phyloP scores from a whole-genome alignment of 2,113 vertebrate species.

The Heliornis fulica region DNA sequence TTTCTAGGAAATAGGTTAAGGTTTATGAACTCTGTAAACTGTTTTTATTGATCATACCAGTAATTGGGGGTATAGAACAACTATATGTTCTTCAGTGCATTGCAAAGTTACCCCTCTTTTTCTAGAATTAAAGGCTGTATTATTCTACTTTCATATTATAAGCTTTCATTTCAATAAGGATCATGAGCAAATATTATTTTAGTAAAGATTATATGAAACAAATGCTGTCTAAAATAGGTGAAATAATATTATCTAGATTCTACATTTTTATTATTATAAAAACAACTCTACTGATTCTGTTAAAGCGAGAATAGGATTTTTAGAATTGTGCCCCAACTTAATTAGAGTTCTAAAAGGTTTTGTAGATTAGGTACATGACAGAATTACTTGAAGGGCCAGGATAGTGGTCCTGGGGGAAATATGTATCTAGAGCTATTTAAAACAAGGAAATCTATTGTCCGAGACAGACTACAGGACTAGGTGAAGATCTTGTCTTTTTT shows the following conservation, averaged over 20 bases:
- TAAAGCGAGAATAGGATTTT: background rate
- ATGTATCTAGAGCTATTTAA: background rate
- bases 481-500: background rate
- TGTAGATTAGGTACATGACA: background rate
- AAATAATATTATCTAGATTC: background rate
- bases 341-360: background rate
- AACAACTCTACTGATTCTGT: background rate
- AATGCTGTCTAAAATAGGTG: background rate
- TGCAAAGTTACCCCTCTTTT: background rate
- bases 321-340: background rate
- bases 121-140: background rate
- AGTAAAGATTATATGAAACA: background rate
- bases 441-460: background rate
- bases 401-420: accelerated
- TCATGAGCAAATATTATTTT: background rate
- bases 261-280: background rate
- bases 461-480: background rate
- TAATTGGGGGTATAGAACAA: background rate
- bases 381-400: background rate
- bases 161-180: background rate
- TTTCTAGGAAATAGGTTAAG: background rate
- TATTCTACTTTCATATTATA: background rate
- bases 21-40: background rate
- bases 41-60: background rate
- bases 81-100: background rate